A percentile compares a stretch with the other conserved stretches of the same genome.
Conservation (phyloP, 1,140 invertebrate species). For the Neoseiulus cucumeris region DNA sequence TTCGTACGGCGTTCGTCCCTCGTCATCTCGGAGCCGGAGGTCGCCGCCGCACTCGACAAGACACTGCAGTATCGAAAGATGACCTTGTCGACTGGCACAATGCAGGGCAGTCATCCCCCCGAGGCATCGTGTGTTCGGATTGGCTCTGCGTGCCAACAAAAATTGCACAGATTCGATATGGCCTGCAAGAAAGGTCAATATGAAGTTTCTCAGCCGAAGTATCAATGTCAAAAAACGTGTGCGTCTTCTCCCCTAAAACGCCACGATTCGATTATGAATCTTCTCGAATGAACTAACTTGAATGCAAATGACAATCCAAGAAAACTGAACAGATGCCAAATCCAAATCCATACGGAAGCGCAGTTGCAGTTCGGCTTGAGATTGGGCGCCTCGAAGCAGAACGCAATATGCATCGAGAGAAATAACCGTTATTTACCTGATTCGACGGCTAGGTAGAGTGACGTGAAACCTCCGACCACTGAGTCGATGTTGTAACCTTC, state of each 20-base stretch:
- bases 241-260: too few species aligned
- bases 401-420: too few species aligned
- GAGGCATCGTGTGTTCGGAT: neutral
- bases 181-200: neutral
- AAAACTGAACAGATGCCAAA: too few species aligned
- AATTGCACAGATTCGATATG: neutral
- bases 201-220: neutral
- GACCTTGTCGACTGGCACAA: neutral
- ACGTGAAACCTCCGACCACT: neutral
- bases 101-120: neutral
- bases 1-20: neutral
- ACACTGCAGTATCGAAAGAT: neutral
- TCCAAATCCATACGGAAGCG: too few species aligned
- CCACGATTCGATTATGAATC: too few species aligned
- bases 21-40: neutral
- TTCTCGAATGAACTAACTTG: too few species aligned
- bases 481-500: neutral
- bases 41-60: neutral
- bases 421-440: neutral
- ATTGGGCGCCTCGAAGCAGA: too few species aligned
- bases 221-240: neutral
- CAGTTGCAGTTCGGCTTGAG: too few species aligned
- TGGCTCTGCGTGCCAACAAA: neutral
- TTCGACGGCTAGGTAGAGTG: neutral
- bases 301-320: too few species aligned